Conservation (phyloP, 2,113 vertebrate genomes). For the Syngnathus scovelli region DNA sequence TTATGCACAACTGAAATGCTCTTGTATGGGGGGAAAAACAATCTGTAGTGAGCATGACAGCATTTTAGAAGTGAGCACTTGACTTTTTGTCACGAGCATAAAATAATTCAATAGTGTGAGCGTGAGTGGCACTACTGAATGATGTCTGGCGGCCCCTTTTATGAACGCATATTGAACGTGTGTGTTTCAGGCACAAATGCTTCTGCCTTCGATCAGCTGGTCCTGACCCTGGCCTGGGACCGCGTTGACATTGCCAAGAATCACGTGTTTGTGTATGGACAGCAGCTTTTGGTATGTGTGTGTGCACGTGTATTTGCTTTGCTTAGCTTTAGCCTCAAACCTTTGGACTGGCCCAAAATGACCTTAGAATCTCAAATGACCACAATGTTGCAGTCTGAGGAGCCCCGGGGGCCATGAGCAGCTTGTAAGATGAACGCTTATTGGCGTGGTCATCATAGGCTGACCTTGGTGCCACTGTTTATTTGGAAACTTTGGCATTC, state of each 20-base stretch:
- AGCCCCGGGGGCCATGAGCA: conserved; percentile 29
- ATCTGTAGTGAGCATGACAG: not conserved
- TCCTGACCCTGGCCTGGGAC: conserved; percentile 96
- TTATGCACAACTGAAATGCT: no score
- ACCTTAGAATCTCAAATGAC: conserved; percentile 26
- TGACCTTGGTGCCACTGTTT: conserved; percentile 32
- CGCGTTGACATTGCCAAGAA: conserved; percentile 98
- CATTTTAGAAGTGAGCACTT: not conserved
- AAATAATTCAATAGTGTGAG: no score
- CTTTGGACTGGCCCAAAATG: conserved; percentile 37
- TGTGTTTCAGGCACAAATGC: conserved; percentile 84
- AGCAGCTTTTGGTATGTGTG: conserved; percentile 92
- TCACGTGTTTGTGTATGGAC: conserved; percentile 97
- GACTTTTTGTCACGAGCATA: no score
- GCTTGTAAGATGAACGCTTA: conserved; percentile 39
- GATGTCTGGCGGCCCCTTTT: not conserved
- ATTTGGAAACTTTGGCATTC: conserved; percentile 33
- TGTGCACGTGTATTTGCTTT: conserved; percentile 28
- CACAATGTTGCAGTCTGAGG: conserved; percentile 13
- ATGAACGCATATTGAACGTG: conserved; percentile 20
- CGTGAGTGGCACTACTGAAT: not conserved
- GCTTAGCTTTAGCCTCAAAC: conserved; percentile 29
- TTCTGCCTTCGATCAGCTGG: conserved; percentile 94
- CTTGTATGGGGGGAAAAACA: no score
- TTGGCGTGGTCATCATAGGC: conserved; percentile 31